phyloP scores from a whole-genome alignment of 92 coral and sea anemone genomes.

The Epizoanthus stellaris region DNA sequence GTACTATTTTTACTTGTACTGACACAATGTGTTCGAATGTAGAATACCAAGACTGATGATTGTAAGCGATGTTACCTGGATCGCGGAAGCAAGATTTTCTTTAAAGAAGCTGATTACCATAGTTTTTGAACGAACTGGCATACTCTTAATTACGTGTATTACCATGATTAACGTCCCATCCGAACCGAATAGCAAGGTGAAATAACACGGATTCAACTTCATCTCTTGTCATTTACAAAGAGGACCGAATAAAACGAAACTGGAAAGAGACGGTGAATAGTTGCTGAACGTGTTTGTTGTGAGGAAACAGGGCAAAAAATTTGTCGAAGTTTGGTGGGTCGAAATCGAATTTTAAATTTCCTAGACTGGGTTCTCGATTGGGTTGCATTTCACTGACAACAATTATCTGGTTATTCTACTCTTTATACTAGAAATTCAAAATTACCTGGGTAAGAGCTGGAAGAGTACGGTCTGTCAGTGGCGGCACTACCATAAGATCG shows the following conservation, averaged over 20 bases:
- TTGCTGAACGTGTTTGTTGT: background rate
- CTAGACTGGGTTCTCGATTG: background rate
- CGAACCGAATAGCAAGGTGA: slow-evolving; percentile 7
- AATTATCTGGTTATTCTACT: background rate
- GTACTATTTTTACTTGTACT: background rate
- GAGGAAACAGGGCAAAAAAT: background rate
- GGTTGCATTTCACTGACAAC: background rate
- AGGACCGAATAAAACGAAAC: background rate
- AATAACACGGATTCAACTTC: background rate
- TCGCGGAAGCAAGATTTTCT: no score
- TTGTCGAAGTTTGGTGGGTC: background rate
- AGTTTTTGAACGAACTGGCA: background rate
- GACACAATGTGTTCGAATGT: background rate
- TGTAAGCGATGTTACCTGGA: no score
- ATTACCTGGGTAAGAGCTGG: slow-evolving; percentile 17
- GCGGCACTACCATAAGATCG: slow-evolving; percentile 38
- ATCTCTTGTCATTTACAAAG: background rate
- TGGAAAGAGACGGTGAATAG: background rate
- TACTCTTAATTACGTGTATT: background rate
- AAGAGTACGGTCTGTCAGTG: slow-evolving; percentile 27
- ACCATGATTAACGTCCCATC: background rate
- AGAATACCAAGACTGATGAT: no score
- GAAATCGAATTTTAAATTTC: background rate
- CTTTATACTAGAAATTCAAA: background rate
- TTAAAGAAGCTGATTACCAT: background rate